Base-by-base conservation (phyloP, 2,888 invertebrate genomes). In the Drosophila acutilabella region DNA sequence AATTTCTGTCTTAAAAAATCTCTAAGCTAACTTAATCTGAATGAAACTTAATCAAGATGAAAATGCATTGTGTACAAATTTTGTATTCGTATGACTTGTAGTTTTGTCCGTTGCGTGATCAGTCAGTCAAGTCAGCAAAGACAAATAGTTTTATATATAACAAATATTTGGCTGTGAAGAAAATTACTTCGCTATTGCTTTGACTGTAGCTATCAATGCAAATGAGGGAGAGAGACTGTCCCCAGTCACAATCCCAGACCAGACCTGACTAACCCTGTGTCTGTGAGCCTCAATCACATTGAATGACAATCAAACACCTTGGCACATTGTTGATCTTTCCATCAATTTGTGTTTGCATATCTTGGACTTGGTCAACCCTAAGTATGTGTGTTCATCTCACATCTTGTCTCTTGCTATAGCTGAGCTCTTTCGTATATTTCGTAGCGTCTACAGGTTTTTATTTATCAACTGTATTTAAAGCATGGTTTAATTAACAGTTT, bases 321-420 rank as follows among this genome's bases (percentile, higher is more conserved):
- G 82, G 48, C 30, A 62, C 61, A 61, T 77, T 74, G 74, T 73
- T 73, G 68, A 58, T 45, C 50, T 60, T 61, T 47, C 23, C 33
- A 62, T 23, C 42, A n/a, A 53, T 67, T 61, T 59, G 71, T 74
- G 81, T 86, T 83, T 86, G 80, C 87, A 81, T 69, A 64, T 64
- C 52, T 78, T 61, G 47, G 61, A 74, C 79, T 81, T 87, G 84
- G 70, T 78, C 81, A 86, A 85, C 64, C 52, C 65, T 3, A 36
- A 36, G 13, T 4, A 13, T 64, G 58, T 52, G 44, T 60, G 42
- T 45, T 36, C 47, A 40, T 16, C n/a, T 40, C n/a, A 33, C 16
- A 33, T 13, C 18, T n/a, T 50, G 16, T 8, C 42, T 52, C 41
- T 74, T 74, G 52, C 48, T 30, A 10, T 59, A 71, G 56, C 64